Base-by-base conservation (phyloP, 2,797 vertebrate species). In the Atherinosoma microstoma region DNA sequence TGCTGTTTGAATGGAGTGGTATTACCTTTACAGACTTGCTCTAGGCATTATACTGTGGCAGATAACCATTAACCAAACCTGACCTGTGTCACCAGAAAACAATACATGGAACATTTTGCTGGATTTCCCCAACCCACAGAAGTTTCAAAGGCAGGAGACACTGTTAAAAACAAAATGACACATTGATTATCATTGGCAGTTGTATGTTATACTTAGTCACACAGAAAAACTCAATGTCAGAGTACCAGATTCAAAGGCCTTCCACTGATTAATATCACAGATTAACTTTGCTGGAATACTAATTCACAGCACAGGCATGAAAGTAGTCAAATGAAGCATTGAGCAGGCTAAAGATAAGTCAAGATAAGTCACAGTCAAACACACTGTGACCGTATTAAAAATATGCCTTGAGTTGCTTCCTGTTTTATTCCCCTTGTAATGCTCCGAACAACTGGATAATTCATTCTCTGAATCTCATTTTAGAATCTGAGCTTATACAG, bases 31-130 rank as follows among this genome's bases (percentile, higher is more conserved):
- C 36, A 63, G 69, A 58, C 69, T 56, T 76, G 49, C 73, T 80
- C 34, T 61, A 49, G 76, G 34, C 2, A 69, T 70, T 38, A 58
- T 71, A 70, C 74, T 80, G 61, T 79, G 68, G 72, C 15, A 27
- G 76, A 81, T 89, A 91, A 90, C 79, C 73, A 93, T 94, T 93
- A 92, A 94, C 88, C 63, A 67, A 75, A 47, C 70, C 68, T 40
- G 73, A 79, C 78, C 83, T 87, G 78, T 79, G 82, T 54, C 80
- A 85, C 79, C 51, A 51, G 69, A 68, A 47, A 76, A 76, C 70
- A 77, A 82, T 77, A 79, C 77, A 80, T 82, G 64, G 77, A 88
- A 79, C 71, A 73, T 75, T 86, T 69, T 90, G 90, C 92, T 88
- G 82, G 82, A 88, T 92, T 75, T 86, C 72, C 42, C 30, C 58